These are phyloP conservation scores for Arrhopalites spinosus DNA, from an alignment of 2,888 invertebrate genomes.

Conservation along the genomic window DNA sequence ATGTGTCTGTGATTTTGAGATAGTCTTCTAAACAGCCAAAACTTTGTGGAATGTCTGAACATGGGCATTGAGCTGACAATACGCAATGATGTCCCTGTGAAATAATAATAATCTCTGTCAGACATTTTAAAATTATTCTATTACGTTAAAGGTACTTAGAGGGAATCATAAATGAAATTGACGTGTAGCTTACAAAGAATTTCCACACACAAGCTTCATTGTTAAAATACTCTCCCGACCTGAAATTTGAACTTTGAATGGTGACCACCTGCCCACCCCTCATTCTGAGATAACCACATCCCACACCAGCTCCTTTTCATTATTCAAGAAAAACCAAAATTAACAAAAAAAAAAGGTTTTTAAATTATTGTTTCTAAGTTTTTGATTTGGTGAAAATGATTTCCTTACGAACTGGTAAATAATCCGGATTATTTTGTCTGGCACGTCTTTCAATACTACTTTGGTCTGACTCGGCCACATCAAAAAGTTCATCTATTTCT, in stretches of 20 bases:
- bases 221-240: conserved; percentile 42
- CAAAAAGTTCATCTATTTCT: not conserved
- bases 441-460: not conserved
- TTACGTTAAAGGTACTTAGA: not conserved
- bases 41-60: conserved; percentile 45
- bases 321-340: not conserved
- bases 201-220: conserved; percentile 49
- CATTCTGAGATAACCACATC: conserved; percentile 44
- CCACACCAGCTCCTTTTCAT: conserved; percentile 33
- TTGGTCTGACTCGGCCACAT: not conserved
- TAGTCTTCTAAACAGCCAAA: conserved; percentile 48
- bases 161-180: too few species aligned
- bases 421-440: conserved; percentile 13
- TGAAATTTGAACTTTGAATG: conserved; percentile 47
- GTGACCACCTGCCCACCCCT: conserved; percentile 40
- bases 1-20: conserved; percentile 44
- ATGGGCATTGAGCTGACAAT: conserved; percentile 45
- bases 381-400: not conserved
- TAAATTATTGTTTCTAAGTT: not conserved
- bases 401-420: conserved; percentile 16
- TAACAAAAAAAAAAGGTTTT: too few species aligned
- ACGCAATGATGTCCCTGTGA: conserved; percentile 43
- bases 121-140: not conserved
- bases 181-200: conserved; percentile 49
- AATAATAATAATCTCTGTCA: not conserved